Evolutionary conservation across 2,797 vertebrate species (phyloP), one percentile per base, ranked within the genome.

Genomic region (Darevskia nairensis): DNA sequence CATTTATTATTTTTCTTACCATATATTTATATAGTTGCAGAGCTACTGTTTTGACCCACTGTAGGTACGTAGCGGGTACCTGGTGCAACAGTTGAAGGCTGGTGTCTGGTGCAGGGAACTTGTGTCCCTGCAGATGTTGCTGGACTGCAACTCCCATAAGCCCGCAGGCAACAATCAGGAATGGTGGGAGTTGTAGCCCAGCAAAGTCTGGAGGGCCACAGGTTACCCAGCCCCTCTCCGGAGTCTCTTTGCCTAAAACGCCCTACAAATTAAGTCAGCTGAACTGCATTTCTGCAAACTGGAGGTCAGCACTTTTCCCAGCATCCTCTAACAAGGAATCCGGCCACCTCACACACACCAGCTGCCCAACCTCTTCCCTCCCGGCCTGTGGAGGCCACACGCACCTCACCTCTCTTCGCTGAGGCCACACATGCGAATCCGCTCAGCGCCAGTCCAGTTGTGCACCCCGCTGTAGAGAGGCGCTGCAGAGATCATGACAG

Each of bases 321-420:
- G n/a, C 27, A 68, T 55, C 50, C 50, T 55, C 50, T 55, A 55
- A 61, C 6, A 64, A 66, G 39, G 27, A 50, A 71, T 2, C 66
- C 44, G 3, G 4, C 19, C 0, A 6, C 10, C 44, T 74, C 59
- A 23, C 46, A 6, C 2, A 19, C 5, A 64, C 8, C 68, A 32
- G 6, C 9, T 6, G 41, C 11, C 21, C 15, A 23, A 27, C 25
- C 21, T 17, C 0, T 15, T 41, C 59, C 46, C 17, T 25, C 80
- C 66, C 5, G 0, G 0, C 39, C 9, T 29, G 21, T 0, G 19
- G 25, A 29, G 29, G 35, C 59, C 82, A 66, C 3, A 92, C 89
- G 69, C 94, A 96, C 96, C 96, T 97, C 95, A 97, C 97, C 97
- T 97, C 95, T 97, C 96, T 94, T 97, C 96, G 94, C 97, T 97